Evolutionary conservation across 2,113 vertebrate species (phyloP).

Genomic region (Irena cyanogastra): DNA sequence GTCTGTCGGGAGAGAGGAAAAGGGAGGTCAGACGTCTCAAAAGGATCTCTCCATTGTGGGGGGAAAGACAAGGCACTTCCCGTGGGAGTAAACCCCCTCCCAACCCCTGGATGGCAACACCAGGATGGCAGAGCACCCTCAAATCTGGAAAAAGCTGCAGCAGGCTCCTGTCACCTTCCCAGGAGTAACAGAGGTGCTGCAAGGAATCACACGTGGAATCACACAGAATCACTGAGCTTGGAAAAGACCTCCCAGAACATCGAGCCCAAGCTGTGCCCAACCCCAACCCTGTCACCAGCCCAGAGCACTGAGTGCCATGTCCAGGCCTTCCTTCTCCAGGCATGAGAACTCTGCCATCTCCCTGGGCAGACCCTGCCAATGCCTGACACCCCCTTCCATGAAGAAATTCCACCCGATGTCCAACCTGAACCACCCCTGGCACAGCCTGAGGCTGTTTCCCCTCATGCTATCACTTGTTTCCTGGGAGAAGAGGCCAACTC

Average conservation of each 20-base stretch:
- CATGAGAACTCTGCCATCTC: too few species aligned
- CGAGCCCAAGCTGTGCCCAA: rapidly evolving
- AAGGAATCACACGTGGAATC: background rate
- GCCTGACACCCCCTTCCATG: background rate
- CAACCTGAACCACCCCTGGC: background rate
- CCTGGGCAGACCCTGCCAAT: background rate
- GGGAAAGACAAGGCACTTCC: background rate
- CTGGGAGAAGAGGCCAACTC: background rate
- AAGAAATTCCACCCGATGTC: background rate
- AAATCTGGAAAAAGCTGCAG: background rate
- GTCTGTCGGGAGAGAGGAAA: slow-evolving; percentile 74
- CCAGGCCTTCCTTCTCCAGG: background rate
- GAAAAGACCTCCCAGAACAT: background rate
- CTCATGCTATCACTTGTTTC: background rate
- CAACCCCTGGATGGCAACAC: background rate
- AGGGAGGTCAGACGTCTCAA: background rate
- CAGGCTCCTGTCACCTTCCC: background rate
- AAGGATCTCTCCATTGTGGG: background rate
- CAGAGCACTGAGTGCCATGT: background rate
- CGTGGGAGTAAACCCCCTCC: background rate
- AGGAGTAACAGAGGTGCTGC: background rate
- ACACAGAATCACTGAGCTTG: background rate
- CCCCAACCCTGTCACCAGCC: background rate
- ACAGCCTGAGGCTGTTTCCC: background rate
- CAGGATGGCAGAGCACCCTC: background rate